Conservation (phyloP, 2,797 vertebrate genomes). For the Melanogrammus aeglefinus region DNA sequence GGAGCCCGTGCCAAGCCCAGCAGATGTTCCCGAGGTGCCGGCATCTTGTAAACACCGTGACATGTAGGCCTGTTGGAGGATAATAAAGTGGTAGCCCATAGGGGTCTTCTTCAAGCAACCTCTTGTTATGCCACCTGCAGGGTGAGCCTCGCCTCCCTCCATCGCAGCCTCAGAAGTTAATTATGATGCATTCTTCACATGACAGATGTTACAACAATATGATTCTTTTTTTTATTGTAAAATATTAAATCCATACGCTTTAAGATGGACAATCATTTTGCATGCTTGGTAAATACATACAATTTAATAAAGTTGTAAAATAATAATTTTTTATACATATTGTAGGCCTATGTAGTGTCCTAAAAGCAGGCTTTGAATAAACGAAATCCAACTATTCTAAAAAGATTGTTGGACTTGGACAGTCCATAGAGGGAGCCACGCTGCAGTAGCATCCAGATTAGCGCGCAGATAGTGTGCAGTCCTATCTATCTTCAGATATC, state of each 20-base stretch:
- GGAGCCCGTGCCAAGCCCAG: conserved; percentile 61
- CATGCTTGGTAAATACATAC: not conserved
- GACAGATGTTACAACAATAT: not conserved
- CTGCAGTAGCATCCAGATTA: conserved; percentile 38
- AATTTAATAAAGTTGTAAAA: not conserved
- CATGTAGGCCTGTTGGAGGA: conserved; percentile 52
- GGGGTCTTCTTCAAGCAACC: conserved; percentile 34
- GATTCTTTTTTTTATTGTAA: too few species aligned
- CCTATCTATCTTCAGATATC: conserved; percentile 27
- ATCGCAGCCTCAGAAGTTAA: not conserved
- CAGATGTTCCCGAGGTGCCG: conserved; percentile 72
- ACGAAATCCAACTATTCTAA: not conserved
- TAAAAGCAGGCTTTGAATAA: not conserved
- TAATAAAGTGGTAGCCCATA: conserved; percentile 62
- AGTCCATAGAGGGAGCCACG: conserved; percentile 74
- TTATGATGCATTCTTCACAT: not conserved
- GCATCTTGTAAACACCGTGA: conserved; percentile 73
- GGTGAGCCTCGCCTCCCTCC: conserved; percentile 15
- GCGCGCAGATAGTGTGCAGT: conserved; percentile 10
- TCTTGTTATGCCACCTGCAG: conserved; percentile 56
- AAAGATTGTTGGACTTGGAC: conserved; percentile 6
- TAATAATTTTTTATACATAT: too few species aligned
- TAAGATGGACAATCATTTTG: not conserved
- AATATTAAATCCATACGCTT: not conserved
- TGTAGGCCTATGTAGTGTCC: too few species aligned